phyloP scores from a whole-genome alignment of 2,888 invertebrate species.

The Synanthedon andrenaeformis region DNA sequence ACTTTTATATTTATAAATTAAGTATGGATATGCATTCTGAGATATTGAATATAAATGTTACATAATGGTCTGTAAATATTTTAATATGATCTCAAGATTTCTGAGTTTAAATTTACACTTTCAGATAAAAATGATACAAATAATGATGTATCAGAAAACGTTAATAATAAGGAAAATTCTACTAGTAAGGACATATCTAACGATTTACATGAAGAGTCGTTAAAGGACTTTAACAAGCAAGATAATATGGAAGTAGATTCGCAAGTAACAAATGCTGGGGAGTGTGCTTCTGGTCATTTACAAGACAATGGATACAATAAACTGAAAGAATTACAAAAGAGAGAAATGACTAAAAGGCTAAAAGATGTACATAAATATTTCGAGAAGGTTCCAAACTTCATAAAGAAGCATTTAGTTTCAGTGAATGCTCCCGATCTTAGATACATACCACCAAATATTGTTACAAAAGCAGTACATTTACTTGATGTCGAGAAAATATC shows the following conservation, averaged over 20 bases:
- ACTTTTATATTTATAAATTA: no score
- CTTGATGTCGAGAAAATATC: slow-evolving; percentile 31
- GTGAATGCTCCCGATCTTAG: slow-evolving; percentile 34
- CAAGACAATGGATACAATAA: slow-evolving; percentile 10
- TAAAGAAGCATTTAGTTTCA: slow-evolving; percentile 23
- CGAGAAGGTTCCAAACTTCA: slow-evolving; percentile 35
- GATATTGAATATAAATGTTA: no score
- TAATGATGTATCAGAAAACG: slow-evolving; percentile 2
- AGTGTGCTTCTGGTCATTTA: background rate
- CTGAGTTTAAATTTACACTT: no score
- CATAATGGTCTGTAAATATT: no score
- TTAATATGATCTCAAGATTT: no score
- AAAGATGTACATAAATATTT: slow-evolving; percentile 20
- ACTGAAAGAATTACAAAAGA: slow-evolving; percentile 24
- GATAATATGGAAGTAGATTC: no score
- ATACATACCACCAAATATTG: slow-evolving; percentile 37
- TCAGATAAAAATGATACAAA: no score
- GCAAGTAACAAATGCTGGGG: no score
- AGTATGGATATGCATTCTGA: no score
- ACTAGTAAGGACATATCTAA: no score
- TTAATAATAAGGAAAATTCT: background rate
- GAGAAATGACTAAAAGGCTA: slow-evolving; percentile 3
- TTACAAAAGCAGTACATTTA: slow-evolving; percentile 31
- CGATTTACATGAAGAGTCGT: no score
- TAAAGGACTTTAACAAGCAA: no score